Evolutionary conservation across 1,140 invertebrate genomes (phyloP).

Genomic region (Hycleus phaleratus): DNA sequence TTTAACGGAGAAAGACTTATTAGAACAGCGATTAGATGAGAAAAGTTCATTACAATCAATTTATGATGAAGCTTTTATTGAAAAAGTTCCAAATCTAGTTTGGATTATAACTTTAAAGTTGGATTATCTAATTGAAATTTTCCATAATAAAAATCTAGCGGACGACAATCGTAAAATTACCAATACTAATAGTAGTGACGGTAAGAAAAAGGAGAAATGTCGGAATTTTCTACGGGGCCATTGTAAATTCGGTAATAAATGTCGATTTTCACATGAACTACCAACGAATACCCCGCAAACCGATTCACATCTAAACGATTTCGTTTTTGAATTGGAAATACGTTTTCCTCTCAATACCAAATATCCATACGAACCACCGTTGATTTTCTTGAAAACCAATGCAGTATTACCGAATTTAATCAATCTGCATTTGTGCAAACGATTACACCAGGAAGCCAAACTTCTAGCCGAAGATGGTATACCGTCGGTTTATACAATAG

Average conservation of each 20-base stretch:
- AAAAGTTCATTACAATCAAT: slow-evolving; percentile 65
- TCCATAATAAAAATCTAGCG: slow-evolving; percentile 44
- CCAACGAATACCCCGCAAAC: slow-evolving; percentile 40
- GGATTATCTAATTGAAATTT: slow-evolving; percentile 57
- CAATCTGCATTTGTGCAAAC: slow-evolving; percentile 54
- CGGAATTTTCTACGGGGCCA: slow-evolving; percentile 59
- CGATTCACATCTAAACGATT: slow-evolving; percentile 33
- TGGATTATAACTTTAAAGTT: slow-evolving; percentile 60
- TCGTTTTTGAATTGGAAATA: slow-evolving; percentile 59
- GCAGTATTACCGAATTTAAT: slow-evolving; percentile 50
- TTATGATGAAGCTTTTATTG: slow-evolving; percentile 57
- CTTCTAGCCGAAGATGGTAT: slow-evolving; percentile 54
- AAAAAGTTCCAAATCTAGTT: slow-evolving; percentile 55
- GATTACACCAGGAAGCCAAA: slow-evolving; percentile 56
- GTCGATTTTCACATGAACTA: slow-evolving; percentile 60
- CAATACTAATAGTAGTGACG: slow-evolving; percentile 30
- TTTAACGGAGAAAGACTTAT: slow-evolving; percentile 45
- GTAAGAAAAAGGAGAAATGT: slow-evolving; percentile 55
- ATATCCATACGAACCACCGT: slow-evolving; percentile 65
- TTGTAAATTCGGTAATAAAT: slow-evolving; percentile 62
- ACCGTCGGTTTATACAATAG: slow-evolving; percentile 59
- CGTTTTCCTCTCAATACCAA: slow-evolving; percentile 59
- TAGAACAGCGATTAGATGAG: slow-evolving; percentile 59
- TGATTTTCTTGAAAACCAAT: slow-evolving; percentile 57
- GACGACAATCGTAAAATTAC: slow-evolving; percentile 23